Evolutionary conservation across 2,888 invertebrate species (phyloP).

Genomic region (Diarsia dahlii): DNA sequence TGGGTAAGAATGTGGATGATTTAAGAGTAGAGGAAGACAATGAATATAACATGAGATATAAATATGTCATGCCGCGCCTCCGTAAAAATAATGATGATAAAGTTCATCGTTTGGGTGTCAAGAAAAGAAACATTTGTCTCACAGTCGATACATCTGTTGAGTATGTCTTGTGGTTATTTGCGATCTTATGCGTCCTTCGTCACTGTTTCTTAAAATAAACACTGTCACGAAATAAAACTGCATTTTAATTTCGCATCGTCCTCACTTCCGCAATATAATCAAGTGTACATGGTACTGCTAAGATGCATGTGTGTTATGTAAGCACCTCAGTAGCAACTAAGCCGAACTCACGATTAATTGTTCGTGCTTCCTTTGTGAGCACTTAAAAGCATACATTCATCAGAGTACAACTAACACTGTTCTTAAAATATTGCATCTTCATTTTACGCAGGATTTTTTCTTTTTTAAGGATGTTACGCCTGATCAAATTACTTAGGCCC

Average conservation of each 20-base stretch:
- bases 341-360: background rate
- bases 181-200: background rate
- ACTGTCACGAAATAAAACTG: conserved; percentile 4
- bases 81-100: too few relatives aligned
- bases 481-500: background rate
- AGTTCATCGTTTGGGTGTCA: background rate
- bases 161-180: conserved; percentile 7
- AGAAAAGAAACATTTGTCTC: background rate
- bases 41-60: background rate
- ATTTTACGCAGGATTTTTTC: background rate
- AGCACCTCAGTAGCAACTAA: background rate
- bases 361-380: conserved; percentile 36
- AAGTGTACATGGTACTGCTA: background rate
- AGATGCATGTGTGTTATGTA: conserved; percentile 1
- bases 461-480: background rate
- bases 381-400: conserved; percentile 28
- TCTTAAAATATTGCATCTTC: background rate
- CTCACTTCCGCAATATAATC: background rate
- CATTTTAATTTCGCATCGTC: background rate
- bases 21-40: too few relatives aligned
- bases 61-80: too few relatives aligned
- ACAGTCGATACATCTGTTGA: background rate
- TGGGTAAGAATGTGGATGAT: background rate
- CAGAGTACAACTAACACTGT: background rate
- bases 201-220: conserved; percentile 12